Evolutionary conservation across 2,888 invertebrate genomes (phyloP), one percentile per base, ranked within the genome.

Genomic region (Melangyna quadrimaculata): DNA sequence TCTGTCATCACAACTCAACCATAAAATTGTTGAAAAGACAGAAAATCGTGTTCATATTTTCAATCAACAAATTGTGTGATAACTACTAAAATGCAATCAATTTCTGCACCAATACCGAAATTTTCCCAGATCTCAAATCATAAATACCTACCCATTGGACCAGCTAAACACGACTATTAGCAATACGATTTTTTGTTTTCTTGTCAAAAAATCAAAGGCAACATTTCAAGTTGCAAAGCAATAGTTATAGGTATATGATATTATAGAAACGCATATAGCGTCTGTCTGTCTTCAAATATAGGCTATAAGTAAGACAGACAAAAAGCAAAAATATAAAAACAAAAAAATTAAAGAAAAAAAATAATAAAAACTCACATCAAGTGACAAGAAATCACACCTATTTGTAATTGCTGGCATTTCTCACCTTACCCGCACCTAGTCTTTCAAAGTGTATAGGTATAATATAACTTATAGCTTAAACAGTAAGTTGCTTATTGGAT

Each of bases 341-440:
- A 63, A 55, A 17, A 19, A 53, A 29, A 51, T 9, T 29, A 29
- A 19, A 57, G n/a, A 53, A n/a, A 32, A 51, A 65, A 67, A 35
- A 29, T 59, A 53, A n/a, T 40, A 51, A 65, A 67, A 35, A 29
- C 65, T 69, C 45, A 63, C 72, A 72, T 63, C 14, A 82, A 63
- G 73, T 73, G 82, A 82, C 82, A 70, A 70, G 74, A 78, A 65
- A 74, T 83, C 78, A 78, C 83, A 83, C 83, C 79, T 71, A 83
- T 83, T 83, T 83, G 74, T 83, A 78, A 83, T 83, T 78, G 83
- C 73, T 78, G 74, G 78, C 74, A 83, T 71, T 79, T 83, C 74
- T 78, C 74, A 73, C 79, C 63, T 78, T 55, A 63, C 70, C 78
- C 69, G 73, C 78, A 67, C 82, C 77, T 69, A 57, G 32, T 37